Evolutionary conservation across 2,113 vertebrate species (phyloP).

Genomic region (Laterallus jamaicensis): DNA sequence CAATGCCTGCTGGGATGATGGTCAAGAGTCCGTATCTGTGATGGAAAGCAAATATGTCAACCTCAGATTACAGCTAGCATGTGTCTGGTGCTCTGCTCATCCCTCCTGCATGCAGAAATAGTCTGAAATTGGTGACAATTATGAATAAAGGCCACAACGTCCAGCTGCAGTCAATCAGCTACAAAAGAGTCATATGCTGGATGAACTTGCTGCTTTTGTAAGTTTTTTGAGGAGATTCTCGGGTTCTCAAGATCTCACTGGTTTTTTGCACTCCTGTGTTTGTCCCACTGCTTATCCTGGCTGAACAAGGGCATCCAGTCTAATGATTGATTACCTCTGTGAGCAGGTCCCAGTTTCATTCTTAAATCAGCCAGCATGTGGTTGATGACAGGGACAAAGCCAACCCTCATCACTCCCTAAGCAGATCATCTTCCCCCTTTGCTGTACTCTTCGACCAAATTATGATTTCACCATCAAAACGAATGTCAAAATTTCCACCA

Average conservation of each 20-base stretch:
- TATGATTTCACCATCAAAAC: background rate
- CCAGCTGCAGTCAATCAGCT: background rate
- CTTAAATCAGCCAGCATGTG: constrained; percentile 41
- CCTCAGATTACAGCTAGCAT: background rate
- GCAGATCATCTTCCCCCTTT: constrained; percentile 7
- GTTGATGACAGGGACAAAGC: constrained; percentile 44
- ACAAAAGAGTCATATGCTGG: background rate
- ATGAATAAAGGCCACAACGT: background rate
- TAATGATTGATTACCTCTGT: background rate
- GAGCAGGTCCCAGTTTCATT: constrained; percentile 14
- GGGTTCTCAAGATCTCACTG: background rate
- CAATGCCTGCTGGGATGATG: background rate
- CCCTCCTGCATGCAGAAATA: background rate
- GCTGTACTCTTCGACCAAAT: background rate
- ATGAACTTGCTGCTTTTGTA: background rate
- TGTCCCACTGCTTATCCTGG: background rate
- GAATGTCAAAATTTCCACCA: background rate
- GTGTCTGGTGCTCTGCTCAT: background rate
- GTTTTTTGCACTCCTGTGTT: background rate
- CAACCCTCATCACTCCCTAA: background rate
- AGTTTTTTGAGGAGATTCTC: background rate
- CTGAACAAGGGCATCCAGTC: background rate
- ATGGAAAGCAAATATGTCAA: background rate
- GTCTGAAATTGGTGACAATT: background rate
- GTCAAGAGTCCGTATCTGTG: background rate